Evolutionary conservation across 2,797 vertebrate genomes (phyloP), one percentile per base, ranked within the genome.

Genomic region (Notamacropus eugenii): DNA sequence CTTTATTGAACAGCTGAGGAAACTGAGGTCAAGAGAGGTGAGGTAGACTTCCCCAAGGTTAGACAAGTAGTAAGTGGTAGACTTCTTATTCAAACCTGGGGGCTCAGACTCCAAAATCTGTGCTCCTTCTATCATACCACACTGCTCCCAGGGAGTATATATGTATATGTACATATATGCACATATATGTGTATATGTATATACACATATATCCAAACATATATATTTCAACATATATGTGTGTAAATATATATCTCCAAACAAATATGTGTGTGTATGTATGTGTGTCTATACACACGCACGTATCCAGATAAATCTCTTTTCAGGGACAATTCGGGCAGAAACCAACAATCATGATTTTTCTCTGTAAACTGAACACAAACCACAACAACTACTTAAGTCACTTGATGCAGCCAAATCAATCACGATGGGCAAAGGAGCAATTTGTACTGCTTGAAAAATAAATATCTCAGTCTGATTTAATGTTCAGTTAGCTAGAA

Each of bases 381-480:
- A 6, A 24, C 46, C 74, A 10, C 27, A 90, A 92, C 82, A 95
- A 90, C 87, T 93, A 19, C 82, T 95, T 93, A 93, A 27, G n/a
- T 93, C 56, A 27, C 31, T 58, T 94, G 55, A 28, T 40, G 94
- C 90, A 95, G 87, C 29, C n/a, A 95, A 91, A 58, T 95, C 54
- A 40, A 31, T 92, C 40, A 58, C 31, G 87, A 87, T 92, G 4
- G 93, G 91, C 74, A 93, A 50, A 95, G 16, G 55, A 95, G 93
- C 93, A 54, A 19, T 59, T 94, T 93, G 90, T 91, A 31, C 28
- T 94, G 54, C 28, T 55, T 62, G 27, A 58, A 93, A 93, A 94
- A 96, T 93, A 96, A 91, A 34, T 54, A 31, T 58, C 58, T 91
- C 67, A 95, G 5, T 59, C 91, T 95, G 90, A 94, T 92, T 95